Evolutionary conservation across 2,797 vertebrate species (phyloP), one percentile per base, ranked within the genome.

Genomic region (Cottoperca gobio): DNA sequence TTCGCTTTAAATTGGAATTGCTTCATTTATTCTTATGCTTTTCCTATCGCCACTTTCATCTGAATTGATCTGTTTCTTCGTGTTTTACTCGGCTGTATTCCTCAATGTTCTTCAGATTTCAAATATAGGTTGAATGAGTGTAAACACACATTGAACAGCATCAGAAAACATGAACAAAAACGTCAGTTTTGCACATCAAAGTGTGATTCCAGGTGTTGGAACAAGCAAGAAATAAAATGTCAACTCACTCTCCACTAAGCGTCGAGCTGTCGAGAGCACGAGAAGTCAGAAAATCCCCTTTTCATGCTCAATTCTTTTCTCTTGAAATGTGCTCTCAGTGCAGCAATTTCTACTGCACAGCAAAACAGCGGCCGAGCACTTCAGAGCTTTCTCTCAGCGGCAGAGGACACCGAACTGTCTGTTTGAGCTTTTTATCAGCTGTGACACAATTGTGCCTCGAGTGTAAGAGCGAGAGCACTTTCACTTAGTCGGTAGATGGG

Each of bases 341-440:
- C 76, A 57, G 73, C 64, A 35, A 21, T 82, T 76, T 28, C 69
- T 0, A 58, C 65, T 63, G 69, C 65, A 24, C 71, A 70, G 76
- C 55, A 13, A 63, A 62, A 70, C 52, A n/a, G 55, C 0, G 10
- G 37, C 68, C 1, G 78, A 81, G 75, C 76, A 50, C 78, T 80
- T 37, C n/a, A 76, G 71, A 54, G 70, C 54, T 57, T 57, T 37
- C 45, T 73, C 63, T 65, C 40, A 52, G 72, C 26, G 33, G 3
- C 19, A 16, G 77, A 80, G 72, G 81, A 78, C 71, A 53, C 14
- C 10, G 19, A 78, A 40, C 77, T 66, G 79, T 70, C 84, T 74
- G 62, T 80, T 28, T 57, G 68, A 84, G 73, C 35, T 28, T 77
- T 86, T 81, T 83, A 77, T 83, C 80, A 67, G 52, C 55, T 4